Conservation (phyloP, 2,888 invertebrate species). For the Hirtodrosophila alboralis region DNA sequence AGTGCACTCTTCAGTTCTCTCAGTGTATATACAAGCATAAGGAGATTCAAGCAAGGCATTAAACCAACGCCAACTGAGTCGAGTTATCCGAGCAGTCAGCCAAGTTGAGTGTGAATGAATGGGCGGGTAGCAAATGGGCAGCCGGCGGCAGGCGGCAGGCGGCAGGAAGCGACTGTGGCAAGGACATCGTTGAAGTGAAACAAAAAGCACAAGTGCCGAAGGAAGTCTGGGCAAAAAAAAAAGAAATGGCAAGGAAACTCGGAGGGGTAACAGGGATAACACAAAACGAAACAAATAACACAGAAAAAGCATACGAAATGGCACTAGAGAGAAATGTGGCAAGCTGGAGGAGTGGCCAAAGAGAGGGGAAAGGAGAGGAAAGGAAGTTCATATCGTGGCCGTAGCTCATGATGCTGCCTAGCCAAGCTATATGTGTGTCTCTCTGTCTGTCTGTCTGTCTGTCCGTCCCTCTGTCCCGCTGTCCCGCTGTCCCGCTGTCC, state of each 20-base stretch:
- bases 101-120: conserved; percentile 37
- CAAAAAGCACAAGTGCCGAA: conserved; percentile 60
- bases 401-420: conserved; percentile 66
- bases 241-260: conserved; percentile 22
- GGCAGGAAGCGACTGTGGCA: conserved; percentile 43
- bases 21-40: conserved; percentile 42
- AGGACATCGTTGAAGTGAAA: conserved; percentile 49
- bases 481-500: conserved; percentile 7
- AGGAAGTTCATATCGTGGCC: conserved; percentile 48
- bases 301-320: conserved; percentile 76
- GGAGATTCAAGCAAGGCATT: conserved; percentile 38
- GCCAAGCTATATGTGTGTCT: conserved; percentile 28
- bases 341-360: conserved; percentile 13
- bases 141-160: conserved; percentile 16
- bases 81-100: conserved; percentile 35
- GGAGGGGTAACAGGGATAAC: conserved; percentile 24
- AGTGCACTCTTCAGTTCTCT: conserved; percentile 7
- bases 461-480: conserved; percentile 2
- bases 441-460: conserved; percentile 3
- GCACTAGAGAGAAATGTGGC: conserved; percentile 77
- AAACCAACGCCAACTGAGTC: conserved; percentile 45
- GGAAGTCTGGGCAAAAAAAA: conserved; percentile 42
- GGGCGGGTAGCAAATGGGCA: conserved; percentile 55
- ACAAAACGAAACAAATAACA: conserved; percentile 75
- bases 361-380: not conserved